phyloP scores from a whole-genome alignment of 2,888 invertebrate species.

The Lordiphosa fenestrarum region DNA sequence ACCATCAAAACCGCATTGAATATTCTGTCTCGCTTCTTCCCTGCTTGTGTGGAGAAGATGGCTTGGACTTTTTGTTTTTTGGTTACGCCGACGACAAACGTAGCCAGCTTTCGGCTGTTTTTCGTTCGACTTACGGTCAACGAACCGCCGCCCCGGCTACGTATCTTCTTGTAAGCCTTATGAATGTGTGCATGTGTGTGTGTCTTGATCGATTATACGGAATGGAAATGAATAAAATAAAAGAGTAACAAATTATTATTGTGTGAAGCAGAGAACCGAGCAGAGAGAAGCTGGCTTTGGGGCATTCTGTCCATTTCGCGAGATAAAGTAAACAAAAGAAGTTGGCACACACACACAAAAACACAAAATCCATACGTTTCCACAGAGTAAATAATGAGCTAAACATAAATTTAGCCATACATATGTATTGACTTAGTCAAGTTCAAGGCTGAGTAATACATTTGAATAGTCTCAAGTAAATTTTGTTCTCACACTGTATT shows the following conservation, averaged over 20 bases:
- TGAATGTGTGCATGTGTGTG: slow-evolving; percentile 36
- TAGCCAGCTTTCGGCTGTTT: slow-evolving; percentile 58
- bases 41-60: neutral
- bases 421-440: slow-evolving; percentile 11
- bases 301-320: slow-evolving; percentile 15
- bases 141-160: slow-evolving; percentile 48
- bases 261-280: slow-evolving; percentile 9
- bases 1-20: slow-evolving; percentile 38
- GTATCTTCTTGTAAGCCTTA: slow-evolving; percentile 32
- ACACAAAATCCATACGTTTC: slow-evolving; percentile 1
- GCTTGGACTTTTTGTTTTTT: slow-evolving; percentile 51
- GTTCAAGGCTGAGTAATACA: slow-evolving; percentile 26
- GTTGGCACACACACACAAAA: slow-evolving; percentile 26
- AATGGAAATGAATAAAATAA: slow-evolving; percentile 47
- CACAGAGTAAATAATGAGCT: slow-evolving; percentile 3
- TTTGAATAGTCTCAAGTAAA: neutral
- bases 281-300: slow-evolving; percentile 3
- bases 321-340: slow-evolving; percentile 29
- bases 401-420: slow-evolving; percentile 1
- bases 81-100: slow-evolving; percentile 53
- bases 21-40: slow-evolving; percentile 11
- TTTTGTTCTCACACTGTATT: neutral
- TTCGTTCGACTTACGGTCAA: slow-evolving; percentile 74
- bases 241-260: slow-evolving; percentile 54
- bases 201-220: slow-evolving; percentile 66